phyloP scores from a whole-genome alignment of 2,113 vertebrate genomes.

The Myiopsitta monachus region DNA sequence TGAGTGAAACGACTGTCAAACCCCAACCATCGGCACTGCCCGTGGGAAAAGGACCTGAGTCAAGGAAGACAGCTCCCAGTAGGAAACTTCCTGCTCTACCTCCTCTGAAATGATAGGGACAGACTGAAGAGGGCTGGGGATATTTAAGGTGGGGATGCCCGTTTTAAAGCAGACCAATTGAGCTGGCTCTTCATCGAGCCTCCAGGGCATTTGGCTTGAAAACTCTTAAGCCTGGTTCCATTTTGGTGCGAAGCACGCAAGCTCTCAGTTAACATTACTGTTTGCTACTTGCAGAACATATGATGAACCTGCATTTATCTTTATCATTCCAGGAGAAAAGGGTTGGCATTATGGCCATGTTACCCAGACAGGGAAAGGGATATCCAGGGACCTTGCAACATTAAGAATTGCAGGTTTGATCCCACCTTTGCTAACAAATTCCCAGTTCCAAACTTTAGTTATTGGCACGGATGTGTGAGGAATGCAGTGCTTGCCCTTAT shows the following conservation, averaged over 20 bases:
- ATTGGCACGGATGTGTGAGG: neutral
- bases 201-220: neutral
- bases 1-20: conserved; percentile 70
- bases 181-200: neutral
- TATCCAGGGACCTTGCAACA: neutral
- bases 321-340: neutral
- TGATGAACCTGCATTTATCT: neutral
- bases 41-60: conserved; percentile 61
- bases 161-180: neutral
- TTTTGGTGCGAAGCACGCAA: neutral
- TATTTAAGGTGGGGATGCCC: neutral
- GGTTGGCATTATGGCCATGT: neutral
- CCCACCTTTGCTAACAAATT: neutral
- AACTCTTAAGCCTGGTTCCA: neutral
- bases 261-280: neutral
- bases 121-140: neutral
- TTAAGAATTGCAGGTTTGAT: neutral
- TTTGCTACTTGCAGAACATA: neutral
- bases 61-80: conserved; percentile 44
- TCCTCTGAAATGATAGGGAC: neutral
- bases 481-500: neutral
- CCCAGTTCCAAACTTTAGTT: neutral
- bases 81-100: conserved; percentile 24
- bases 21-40: conserved; percentile 53
- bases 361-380: neutral